A percentile compares a stretch with the other conserved stretches of the same genome.
Conservation (phyloP, 2,113 vertebrate species). For the Otocyon megalotis region DNA sequence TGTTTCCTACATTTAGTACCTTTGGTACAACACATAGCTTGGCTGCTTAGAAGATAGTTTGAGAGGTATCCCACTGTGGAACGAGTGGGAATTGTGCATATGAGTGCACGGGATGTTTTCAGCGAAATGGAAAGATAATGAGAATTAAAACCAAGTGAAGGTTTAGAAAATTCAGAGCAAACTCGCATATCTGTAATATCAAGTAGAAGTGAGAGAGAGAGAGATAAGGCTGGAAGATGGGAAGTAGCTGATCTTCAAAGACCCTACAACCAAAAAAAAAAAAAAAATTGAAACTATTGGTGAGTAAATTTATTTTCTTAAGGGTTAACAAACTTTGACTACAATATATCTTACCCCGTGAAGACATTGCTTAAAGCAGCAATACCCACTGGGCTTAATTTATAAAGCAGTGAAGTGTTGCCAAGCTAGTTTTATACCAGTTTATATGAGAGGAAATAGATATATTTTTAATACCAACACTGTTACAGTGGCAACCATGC, state of each 20-base stretch:
- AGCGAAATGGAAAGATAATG: neutral
- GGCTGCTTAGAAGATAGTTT: neutral
- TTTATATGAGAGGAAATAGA: constrained; percentile 72
- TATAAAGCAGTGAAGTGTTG: constrained; percentile 69
- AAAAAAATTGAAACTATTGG: neutral
- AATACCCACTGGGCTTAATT: constrained; percentile 75
- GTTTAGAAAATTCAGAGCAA: neutral
- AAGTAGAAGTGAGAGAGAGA: neutral
- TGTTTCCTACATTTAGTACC: neutral
- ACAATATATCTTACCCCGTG: constrained; percentile 46
- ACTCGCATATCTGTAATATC: neutral
- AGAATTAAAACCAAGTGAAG: neutral
- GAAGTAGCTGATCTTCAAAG: neutral
- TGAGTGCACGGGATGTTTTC: neutral
- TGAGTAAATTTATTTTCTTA: constrained; percentile 60
- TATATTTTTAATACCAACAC: constrained; percentile 69
- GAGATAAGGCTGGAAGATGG: neutral
- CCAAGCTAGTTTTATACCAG: constrained; percentile 63
- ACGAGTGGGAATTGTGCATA: neutral
- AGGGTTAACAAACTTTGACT: constrained; percentile 58
- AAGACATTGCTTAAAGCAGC: constrained; percentile 61
- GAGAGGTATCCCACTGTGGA: neutral
- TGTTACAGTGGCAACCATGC: constrained; percentile 63
- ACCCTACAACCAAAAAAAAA: neutral
- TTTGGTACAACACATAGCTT: neutral